Conservation (phyloP, 2,113 vertebrate genomes). For the Podiceps cristatus region DNA sequence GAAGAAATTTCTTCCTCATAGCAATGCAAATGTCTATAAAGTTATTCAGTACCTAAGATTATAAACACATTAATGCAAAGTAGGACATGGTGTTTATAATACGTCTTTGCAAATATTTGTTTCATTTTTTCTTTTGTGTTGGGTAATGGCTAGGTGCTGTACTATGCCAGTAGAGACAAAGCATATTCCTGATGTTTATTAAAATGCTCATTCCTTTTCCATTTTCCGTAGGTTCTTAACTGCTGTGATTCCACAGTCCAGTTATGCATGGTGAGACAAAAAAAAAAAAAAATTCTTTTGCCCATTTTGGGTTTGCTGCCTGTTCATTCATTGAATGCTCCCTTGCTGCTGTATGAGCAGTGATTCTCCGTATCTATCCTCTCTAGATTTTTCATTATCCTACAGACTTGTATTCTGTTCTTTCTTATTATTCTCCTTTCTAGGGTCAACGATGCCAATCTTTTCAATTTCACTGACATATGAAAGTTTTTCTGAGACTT, state of each 20-base stretch:
- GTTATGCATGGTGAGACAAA: background rate
- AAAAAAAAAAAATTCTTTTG: background rate
- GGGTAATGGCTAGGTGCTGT: background rate
- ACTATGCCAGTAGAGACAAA: background rate
- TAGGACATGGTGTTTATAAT: background rate
- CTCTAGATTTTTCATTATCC: background rate
- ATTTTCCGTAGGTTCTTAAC: background rate
- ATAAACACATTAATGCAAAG: background rate
- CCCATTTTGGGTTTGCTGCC: background rate
- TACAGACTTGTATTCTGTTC: background rate
- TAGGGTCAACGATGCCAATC: background rate
- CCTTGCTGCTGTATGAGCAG: background rate
- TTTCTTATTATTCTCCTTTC: background rate
- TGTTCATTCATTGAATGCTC: background rate
- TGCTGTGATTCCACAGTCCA: background rate
- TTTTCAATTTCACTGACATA: background rate
- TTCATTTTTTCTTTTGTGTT: background rate
- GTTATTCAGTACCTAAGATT: background rate
- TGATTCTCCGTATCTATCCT: background rate
- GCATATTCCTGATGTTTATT: background rate
- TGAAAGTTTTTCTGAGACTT: background rate
- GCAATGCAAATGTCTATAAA: background rate
- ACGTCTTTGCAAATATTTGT: background rate
- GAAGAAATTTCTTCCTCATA: background rate
- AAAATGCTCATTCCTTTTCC: background rate